Evolutionary conservation across 2,888 invertebrate genomes (phyloP).

Genomic region (Prosapia bicincta): DNA sequence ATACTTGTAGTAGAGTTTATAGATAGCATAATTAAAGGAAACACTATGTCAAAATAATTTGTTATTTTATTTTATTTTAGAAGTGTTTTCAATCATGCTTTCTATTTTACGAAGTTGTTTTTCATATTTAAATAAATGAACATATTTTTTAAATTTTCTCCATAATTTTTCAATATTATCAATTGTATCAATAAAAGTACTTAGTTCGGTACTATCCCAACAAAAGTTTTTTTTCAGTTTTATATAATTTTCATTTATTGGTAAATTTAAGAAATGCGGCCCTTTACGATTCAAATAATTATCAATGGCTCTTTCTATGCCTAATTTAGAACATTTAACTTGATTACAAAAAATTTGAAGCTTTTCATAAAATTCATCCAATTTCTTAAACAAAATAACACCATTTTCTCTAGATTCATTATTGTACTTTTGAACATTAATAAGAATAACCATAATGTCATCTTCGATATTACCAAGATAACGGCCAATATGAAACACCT

Average conservation of each 20-base stretch:
- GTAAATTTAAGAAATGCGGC: not conserved
- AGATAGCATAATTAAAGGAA: too few relatives aligned
- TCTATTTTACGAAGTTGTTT: not conserved
- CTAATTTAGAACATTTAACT: not conserved
- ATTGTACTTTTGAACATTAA: not conserved
- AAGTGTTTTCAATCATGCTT: not conserved
- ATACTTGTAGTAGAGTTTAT: too few relatives aligned
- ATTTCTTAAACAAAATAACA: not conserved
- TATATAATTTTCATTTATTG: not conserved
- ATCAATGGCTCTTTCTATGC: not conserved
- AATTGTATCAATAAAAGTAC: not conserved
- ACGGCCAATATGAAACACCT: not conserved
- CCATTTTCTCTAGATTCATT: not conserved
- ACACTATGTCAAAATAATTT: not conserved
- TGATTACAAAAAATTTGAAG: not conserved
- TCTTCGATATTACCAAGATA: not conserved
- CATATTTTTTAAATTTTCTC: not conserved
- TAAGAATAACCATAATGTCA: not conserved
- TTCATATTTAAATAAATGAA: not conserved
- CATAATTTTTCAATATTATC: not conserved
- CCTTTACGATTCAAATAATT: not conserved
- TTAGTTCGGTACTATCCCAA: not conserved
- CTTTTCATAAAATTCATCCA: not conserved
- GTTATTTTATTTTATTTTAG: not conserved
- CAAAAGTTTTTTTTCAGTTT: not conserved